Evolutionary conservation across 2,888 invertebrate genomes (phyloP), one percentile per base, ranked within the genome.

Genomic region (Drosophila yooni): DNA sequence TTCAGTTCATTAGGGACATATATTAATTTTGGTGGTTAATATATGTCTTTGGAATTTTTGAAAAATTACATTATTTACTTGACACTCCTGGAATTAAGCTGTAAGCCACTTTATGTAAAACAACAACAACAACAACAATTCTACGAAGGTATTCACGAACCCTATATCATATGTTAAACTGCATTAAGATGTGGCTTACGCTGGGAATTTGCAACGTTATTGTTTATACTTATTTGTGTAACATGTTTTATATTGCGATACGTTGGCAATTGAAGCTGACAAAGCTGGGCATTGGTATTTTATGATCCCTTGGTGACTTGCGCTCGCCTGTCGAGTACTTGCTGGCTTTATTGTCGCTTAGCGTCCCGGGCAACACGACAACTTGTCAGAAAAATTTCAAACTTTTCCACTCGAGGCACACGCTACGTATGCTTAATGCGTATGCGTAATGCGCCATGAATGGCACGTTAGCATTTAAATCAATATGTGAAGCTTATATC

Each of bases 371-470:
- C 57, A 57, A 83, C 59, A 68, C 65, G 84, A 68, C 70, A 83
- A 65, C 69, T 83, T 87, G 71, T 70, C 72, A 68, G 51, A 67
- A 66, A 27, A 85, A 83, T 72, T 65, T 83, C 68, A 83, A 80
- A 79, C 60, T 76, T 70, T 2, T 65, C 36, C 40, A 31, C 40
- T 15, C 58, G 33, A 29, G 48, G 56, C 48, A 25, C 34, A 51
- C 50, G 48, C 48, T 46, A 33, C 70, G 56, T 53, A 60, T 70
- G 62, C 57, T 59, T 56, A 53, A 73, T 72, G 43, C 56, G 56
- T 21, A 73, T 72, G 43, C 56, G 56, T 21, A 50, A 59, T 18
- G 60, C 31, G 27, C 11, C 36, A n/a, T n/a, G 56, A 65, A 75
- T 62, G 56, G 33, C 36, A 38, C 36, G 51, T 54, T 38, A 48